Evolutionary conservation across 1,140 invertebrate genomes (phyloP).

Genomic region (Drosophila virilis): DNA sequence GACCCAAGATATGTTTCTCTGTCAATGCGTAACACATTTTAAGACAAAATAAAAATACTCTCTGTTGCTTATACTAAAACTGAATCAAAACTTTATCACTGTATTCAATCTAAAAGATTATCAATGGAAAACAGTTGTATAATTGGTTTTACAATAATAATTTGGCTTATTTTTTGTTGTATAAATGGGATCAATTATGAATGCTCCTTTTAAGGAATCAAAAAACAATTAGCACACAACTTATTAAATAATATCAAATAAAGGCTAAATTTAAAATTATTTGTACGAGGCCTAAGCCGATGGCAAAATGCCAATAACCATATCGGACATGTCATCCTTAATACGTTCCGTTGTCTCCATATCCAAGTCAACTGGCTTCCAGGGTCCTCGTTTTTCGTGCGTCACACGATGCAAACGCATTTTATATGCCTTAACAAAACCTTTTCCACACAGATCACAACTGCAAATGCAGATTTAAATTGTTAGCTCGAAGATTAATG

Average conservation of each 20-base stretch:
- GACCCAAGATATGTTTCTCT: no score
- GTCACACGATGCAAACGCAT: conserved; percentile 71
- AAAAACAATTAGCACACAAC: conserved; percentile 25
- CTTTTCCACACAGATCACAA: conserved; percentile 71
- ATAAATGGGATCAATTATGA: not conserved
- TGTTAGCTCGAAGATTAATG: not conserved
- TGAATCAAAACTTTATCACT: no score
- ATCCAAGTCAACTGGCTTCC: conserved; percentile 37
- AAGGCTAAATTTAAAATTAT: conserved; percentile 24
- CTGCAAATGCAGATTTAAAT: conserved; percentile 15
- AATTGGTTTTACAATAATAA: conserved; percentile 7
- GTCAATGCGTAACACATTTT: not conserved
- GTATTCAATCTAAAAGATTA: not conserved
- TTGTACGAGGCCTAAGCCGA: conserved; percentile 24
- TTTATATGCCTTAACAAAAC: conserved; percentile 73
- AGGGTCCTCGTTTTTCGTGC: conserved; percentile 59
- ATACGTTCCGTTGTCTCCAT: conserved; percentile 21
- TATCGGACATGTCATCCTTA: conserved; percentile 54
- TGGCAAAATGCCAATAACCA: conserved; percentile 35
- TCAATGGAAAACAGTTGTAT: not conserved
- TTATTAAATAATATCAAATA: conserved; percentile 24
- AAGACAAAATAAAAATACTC: not conserved
- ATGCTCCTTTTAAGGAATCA: conserved; percentile 8
- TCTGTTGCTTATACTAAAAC: not conserved
- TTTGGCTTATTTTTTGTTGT: conserved; percentile 15